A percentile compares a stretch with the other conserved stretches of the same genome.
Evolutionary conservation across 2,113 vertebrate genomes (phyloP).

Genomic region (Triplophysa siluroides): DNA sequence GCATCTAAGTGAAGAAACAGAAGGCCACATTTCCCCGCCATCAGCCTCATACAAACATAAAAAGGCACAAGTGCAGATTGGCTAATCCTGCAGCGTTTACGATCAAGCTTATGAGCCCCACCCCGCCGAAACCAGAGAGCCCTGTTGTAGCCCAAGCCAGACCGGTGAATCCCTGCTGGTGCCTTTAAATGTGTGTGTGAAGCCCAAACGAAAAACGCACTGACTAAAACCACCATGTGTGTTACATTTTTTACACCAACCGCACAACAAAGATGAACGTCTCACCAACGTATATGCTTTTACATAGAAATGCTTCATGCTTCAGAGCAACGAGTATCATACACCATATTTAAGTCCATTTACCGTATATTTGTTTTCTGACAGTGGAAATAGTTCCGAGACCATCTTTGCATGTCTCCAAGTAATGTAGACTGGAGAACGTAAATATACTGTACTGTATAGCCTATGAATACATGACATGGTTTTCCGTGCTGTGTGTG

Average conservation of each 20-base stretch:
- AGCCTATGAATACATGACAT: too few species aligned
- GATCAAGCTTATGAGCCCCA: slow-evolving; percentile 43
- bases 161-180: slow-evolving; percentile 64
- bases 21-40: slow-evolving; percentile 35
- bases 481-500: slow-evolving; percentile 36
- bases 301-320: not conserved
- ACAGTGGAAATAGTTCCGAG: too few species aligned
- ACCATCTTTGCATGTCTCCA: too few species aligned
- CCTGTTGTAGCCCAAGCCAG: slow-evolving; percentile 51
- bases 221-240: not conserved
- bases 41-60: slow-evolving; percentile 45
- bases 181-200: slow-evolving; percentile 45
- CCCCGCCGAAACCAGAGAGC: slow-evolving; percentile 59
- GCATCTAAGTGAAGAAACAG: slow-evolving; percentile 35
- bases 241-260: slow-evolving; percentile 7
- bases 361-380: too few species aligned
- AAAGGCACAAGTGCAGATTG: slow-evolving; percentile 49
- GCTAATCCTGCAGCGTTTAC: slow-evolving; percentile 62
- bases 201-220: not conserved
- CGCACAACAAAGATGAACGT: not conserved
- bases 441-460: too few species aligned
- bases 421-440: too few species aligned
- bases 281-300: too few species aligned
- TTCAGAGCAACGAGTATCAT: too few species aligned
- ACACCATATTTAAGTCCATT: too few species aligned